Percentiles rank a stretch among this genome's conserved stretches.
Conservation (phyloP, 2,113 vertebrate genomes). For the Condylura cristata region DNA sequence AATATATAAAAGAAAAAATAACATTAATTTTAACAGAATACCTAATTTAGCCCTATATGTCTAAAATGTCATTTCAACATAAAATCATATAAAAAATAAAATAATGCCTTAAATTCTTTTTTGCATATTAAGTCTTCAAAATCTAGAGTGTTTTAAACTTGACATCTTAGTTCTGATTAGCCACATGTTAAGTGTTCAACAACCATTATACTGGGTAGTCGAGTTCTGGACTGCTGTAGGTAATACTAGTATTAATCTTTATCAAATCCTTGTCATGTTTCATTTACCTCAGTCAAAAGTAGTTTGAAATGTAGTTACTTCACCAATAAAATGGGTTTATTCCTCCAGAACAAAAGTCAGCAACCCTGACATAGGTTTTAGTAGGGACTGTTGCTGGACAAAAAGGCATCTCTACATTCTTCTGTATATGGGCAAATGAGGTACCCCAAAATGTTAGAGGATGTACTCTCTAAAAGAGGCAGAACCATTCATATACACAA, state of each 20-base stretch:
- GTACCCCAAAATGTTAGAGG: too few relatives aligned
- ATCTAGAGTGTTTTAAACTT: neutral
- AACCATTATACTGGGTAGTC: neutral
- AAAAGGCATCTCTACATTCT: too few relatives aligned
- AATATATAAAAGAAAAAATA: neutral
- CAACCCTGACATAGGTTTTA: too few relatives aligned
- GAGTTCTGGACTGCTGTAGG: neutral
- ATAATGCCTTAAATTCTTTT: neutral
- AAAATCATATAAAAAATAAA: neutral
- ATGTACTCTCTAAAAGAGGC: too few relatives aligned
- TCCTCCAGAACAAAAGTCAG: neutral
- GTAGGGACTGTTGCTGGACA: too few relatives aligned
- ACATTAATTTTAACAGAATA: neutral
- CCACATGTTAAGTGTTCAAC: neutral
- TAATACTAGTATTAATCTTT: neutral
- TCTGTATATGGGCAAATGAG: too few relatives aligned
- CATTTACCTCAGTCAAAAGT: neutral
- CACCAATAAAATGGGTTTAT: too few relatives aligned
- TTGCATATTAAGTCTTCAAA: neutral
- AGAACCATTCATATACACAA: too few relatives aligned
- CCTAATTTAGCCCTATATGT: neutral
- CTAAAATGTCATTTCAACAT: conserved; percentile 12
- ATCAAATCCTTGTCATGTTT: too few relatives aligned
- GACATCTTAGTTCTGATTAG: neutral
- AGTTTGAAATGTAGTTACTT: too few relatives aligned